Percentiles rank a stretch among this genome's conserved stretches.
Conservation (phyloP, 2,113 vertebrate genomes). For the Trachemys scripta region DNA sequence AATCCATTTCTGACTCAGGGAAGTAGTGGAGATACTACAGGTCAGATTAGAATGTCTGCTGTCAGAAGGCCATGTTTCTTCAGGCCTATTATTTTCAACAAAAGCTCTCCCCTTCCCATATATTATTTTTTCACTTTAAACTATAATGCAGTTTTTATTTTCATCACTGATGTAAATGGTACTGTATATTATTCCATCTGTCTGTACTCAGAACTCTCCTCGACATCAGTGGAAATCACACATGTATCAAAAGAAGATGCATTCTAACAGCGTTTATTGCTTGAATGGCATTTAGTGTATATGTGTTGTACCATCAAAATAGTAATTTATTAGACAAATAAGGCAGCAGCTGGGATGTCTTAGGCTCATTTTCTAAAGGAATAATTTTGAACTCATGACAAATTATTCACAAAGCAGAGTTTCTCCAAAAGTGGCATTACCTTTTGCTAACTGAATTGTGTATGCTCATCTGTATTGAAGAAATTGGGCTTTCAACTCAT, state of each 20-base stretch:
- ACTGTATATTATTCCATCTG: neutral
- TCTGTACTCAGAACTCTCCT: neutral
- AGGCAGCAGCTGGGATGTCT: conserved; percentile 75
- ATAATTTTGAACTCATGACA: conserved; percentile 70
- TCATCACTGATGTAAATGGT: rapidly evolving
- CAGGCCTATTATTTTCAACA: neutral
- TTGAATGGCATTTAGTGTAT: conserved; percentile 15
- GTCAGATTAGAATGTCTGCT: no score
- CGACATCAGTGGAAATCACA: neutral
- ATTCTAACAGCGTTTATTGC: neutral
- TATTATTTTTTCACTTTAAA: rapidly evolving
- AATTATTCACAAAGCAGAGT: conserved; percentile 56
- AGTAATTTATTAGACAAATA: conserved; percentile 71
- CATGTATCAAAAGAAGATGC: neutral
- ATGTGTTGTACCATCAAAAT: conserved; percentile 35
- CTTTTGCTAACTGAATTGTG: conserved; percentile 61
- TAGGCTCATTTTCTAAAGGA: conserved; percentile 74
- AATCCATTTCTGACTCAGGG: neutral
- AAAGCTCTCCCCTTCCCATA: neutral
- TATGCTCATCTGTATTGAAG: conserved; percentile 67
- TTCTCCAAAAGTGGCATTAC: conserved; percentile 64
- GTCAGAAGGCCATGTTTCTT: neutral
- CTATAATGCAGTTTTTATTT: rapidly evolving
- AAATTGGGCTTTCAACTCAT: conserved; percentile 61
- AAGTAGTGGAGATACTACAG: neutral